Percentiles rank a stretch among this genome's conserved stretches.
Evolutionary conservation across 2,888 invertebrate species (phyloP).

Genomic region (Rhogogaster chlorosoma): DNA sequence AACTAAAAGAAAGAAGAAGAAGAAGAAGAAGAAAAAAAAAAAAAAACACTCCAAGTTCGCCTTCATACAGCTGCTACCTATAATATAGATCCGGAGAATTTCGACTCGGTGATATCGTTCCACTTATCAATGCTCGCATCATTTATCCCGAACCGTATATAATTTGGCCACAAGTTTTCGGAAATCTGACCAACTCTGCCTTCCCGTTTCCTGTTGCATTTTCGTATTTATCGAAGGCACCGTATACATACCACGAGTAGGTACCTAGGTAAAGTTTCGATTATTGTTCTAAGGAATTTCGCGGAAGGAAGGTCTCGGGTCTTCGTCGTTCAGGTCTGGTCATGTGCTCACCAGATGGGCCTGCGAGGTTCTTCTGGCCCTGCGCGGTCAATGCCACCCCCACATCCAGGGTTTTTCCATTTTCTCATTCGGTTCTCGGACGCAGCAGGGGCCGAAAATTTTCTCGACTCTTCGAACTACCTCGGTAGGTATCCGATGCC

Average conservation of each 20-base stretch:
- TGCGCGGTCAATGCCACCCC: conserved; percentile 42
- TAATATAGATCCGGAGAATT: not conserved
- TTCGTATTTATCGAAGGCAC: conserved; percentile 18
- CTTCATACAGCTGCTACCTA: not conserved
- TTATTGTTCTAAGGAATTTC: conserved; percentile 51
- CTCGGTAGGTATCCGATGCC: not conserved
- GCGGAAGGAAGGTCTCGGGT: conserved; percentile 53
- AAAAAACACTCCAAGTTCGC: not conserved
- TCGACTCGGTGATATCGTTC: not conserved
- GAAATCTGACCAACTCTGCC: not conserved
- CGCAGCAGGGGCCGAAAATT: conserved; percentile 12
- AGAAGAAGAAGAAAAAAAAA: not conserved
- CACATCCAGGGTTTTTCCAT: conserved; percentile 23
- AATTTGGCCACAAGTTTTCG: not conserved
- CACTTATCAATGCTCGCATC: not conserved
- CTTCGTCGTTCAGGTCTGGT: conserved; percentile 52
- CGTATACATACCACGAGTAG: not conserved
- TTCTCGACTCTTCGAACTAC: not conserved
- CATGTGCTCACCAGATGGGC: conserved; percentile 71
- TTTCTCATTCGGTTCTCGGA: conserved; percentile 7
- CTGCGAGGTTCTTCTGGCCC: conserved; percentile 41
- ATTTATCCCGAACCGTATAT: not conserved
- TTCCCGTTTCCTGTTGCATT: not conserved
- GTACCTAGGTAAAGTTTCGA: conserved; percentile 33
- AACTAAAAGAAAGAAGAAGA: not conserved